Conservation (phyloP, 1,140 invertebrate species). For the Drosophila micromelanica region DNA sequence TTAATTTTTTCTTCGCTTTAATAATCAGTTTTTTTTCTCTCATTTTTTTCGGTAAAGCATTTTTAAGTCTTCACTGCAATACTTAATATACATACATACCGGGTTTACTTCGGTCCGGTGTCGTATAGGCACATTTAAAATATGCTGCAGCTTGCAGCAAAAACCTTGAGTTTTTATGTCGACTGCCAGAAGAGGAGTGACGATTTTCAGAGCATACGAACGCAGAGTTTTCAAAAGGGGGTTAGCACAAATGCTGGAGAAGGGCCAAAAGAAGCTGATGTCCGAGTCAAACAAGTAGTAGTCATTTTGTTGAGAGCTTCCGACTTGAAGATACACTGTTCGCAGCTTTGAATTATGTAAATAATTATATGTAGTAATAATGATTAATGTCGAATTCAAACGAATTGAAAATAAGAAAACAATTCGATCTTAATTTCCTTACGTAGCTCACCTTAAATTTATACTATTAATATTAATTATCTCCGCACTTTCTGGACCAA, state of each 20-base stretch:
- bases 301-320: no score
- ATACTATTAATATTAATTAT: no score
- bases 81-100: slow-evolving; percentile 18
- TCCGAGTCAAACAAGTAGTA: no score
- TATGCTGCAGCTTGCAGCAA: slow-evolving; percentile 10
- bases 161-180: slow-evolving; percentile 37
- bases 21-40: slow-evolving; percentile 32
- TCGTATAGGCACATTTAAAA: slow-evolving; percentile 7
- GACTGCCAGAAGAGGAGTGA: no score
- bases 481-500: no score
- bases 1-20: slow-evolving; percentile 57
- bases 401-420: no score
- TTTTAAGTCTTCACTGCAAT: slow-evolving; percentile 74
- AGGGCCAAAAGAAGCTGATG: not conserved
- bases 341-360: no score
- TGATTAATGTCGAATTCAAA: no score
- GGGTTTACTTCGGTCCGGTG: slow-evolving; percentile 24
- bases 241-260: not conserved
- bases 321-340: no score
- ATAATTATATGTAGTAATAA: no score
- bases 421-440: no score
- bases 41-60: slow-evolving; percentile 60
- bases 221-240: not conserved
- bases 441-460: no score
- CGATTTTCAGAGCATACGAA: not conserved